Evolutionary conservation across 2,113 vertebrate species (phyloP), one percentile per base, ranked within the genome.

Genomic region (Malurus cyaneus): DNA sequence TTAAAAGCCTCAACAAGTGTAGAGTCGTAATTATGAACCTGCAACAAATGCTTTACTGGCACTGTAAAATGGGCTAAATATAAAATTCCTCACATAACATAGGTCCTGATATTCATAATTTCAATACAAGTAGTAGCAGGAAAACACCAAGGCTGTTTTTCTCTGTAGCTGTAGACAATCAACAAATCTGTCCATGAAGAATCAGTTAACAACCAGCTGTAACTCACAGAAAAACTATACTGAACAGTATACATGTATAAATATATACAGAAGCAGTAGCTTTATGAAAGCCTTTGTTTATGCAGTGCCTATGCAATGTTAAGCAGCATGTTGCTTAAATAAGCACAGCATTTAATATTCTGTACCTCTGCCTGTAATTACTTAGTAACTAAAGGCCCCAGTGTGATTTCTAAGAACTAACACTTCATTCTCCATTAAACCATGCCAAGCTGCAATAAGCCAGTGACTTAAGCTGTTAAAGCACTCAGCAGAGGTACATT

Each of bases 341-440:
- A 77, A 92, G 50, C 84, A 82, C 66, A 88, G 57, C 52, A 72
- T 82, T 92, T 94, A 86, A 89, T 93, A 86, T 85, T 88, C 93
- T 61, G 49, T n/a, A 90, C 64, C 85, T 92, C 64, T 95, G 61
- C 84, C 59, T 66, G 74, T 53, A 90, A 91, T 93, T 86, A 93
- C 80, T 32, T 41, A 57, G 60, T 73, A 74, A 93, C 57, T 64
- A 62, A 86, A 87, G 46, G 73, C 18, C 61, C 61, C 86, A 18
- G n/a, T 42, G 77, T 67, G 89, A 79, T 78, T 93, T 92, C 88
- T 74, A 72, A 86, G 83, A 92, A 86, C 67, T 42, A 83, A 53
- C 72, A 80, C 72, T 78, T 80, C 52, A 52, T 59, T 91, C 72
- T 80, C 73, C 52, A 64, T 71, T 81, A 84, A 65, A 70, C 56